Evolutionary conservation across 2,797 vertebrate genomes (phyloP), one percentile per base, ranked within the genome.

Genomic region (Falco naumanni): DNA sequence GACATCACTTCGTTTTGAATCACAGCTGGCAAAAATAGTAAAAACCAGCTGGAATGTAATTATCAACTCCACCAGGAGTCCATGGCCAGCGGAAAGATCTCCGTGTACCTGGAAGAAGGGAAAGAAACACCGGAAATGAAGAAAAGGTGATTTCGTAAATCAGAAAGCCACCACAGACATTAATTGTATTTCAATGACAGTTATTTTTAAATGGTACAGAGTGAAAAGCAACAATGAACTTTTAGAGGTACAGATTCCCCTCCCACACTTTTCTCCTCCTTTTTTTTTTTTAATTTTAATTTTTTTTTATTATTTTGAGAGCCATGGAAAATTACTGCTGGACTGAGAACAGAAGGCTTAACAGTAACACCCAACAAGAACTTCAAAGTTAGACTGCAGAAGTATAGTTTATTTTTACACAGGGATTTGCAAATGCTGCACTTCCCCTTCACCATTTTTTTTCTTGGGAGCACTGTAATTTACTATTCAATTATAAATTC

Each of bases 31-130:
- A 77, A 99, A 99, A 95, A 99, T 98, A 41, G 99, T 99, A 97
- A 99, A 99, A 95, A 99, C 99, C 96, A 99, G 97, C 87, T 99
- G 98, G 89, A 99, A 99, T 12, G 99, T 99, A 97, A 99, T 99
- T 90, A 99, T 97, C 95, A 99, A 83, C 97, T 99, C 99, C 94
- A 99, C 99, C 63, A 99, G 97, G 65, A 99, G 98, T n/a, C 98
- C 99, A 2, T 99, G 98, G 68, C 99, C 99, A 66, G 98, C 96
- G 0, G 98, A 98, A 91, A 99, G 98, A 63, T 97, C 96, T 54
- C 97, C 10, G 22, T 99, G 99, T 86, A 99, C 98, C 99, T 99
- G 89, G 48, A 93, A 94, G 50, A 97, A 64, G 90, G 77, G 89
- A 95, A 60, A 92, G 21, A 92, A 91, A 94, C 53, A 90, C 48